Percentiles rank a stretch among this genome's conserved stretches.
Evolutionary conservation across 1,140 invertebrate species (phyloP).

Genomic region (Cotesia typhae): DNA sequence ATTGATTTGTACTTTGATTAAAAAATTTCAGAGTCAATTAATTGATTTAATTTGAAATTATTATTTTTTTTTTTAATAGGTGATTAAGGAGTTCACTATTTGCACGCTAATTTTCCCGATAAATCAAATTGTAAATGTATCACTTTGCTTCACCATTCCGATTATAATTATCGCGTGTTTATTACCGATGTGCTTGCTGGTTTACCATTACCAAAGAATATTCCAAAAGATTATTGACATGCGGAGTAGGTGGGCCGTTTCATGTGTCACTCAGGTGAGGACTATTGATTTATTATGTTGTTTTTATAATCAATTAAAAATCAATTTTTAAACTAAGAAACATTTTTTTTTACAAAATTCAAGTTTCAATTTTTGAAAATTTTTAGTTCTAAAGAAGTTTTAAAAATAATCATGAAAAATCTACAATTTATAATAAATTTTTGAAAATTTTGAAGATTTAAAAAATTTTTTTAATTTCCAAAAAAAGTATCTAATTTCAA

Average conservation of each 20-base stretch:
- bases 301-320: too few relatives aligned
- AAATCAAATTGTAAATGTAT: slow-evolving; percentile 62
- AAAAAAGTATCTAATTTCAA: too few relatives aligned
- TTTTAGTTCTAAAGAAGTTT: too few relatives aligned
- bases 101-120: slow-evolving; percentile 70
- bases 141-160: slow-evolving; percentile 68
- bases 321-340: too few relatives aligned
- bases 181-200: slow-evolving; percentile 68
- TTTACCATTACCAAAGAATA: slow-evolving; percentile 70
- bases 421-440: too few relatives aligned
- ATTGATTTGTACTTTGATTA: neutral
- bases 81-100: slow-evolving; percentile 51
- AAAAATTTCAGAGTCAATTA: too few relatives aligned
- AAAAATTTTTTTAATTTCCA: too few relatives aligned
- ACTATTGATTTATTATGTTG: neutral
- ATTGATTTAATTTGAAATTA: neutral
- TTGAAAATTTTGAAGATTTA: too few relatives aligned
- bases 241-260: slow-evolving; percentile 64
- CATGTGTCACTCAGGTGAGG: slow-evolving; percentile 61
- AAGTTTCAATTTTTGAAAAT: too few relatives aligned
- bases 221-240: slow-evolving; percentile 69
- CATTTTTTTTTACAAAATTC: too few relatives aligned
- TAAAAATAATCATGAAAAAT: too few relatives aligned
- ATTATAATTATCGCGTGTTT: slow-evolving; percentile 66
- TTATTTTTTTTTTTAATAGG: slow-evolving; percentile 37